These are phyloP conservation scores for Microplitis mediator DNA, from an alignment of 1,140 invertebrate genomes.

Conservation along the genomic window DNA sequence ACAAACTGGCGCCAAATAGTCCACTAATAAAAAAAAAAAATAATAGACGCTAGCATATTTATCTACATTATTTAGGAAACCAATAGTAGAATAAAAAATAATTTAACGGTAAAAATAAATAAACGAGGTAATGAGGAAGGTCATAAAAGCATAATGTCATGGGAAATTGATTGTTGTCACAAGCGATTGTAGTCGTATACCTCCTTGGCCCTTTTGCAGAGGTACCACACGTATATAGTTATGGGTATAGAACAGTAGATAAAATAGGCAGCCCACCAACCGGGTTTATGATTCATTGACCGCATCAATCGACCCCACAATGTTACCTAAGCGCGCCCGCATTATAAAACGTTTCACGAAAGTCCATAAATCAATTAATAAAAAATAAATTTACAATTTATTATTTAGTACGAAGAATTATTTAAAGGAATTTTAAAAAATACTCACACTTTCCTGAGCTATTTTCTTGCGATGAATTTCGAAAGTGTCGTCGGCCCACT, in stretches of 20 bases:
- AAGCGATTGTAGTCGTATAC: slow-evolving; percentile 54
- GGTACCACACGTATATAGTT: slow-evolving; percentile 72
- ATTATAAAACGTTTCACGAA: slow-evolving; percentile 10
- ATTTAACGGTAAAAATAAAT: slow-evolving; percentile 29
- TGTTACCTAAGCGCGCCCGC: slow-evolving; percentile 63
- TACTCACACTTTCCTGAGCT: slow-evolving; percentile 78
- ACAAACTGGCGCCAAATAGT: slow-evolving; percentile 80
- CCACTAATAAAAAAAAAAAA: slow-evolving; percentile 68
- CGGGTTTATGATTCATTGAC: slow-evolving; percentile 77
- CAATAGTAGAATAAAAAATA: neutral
- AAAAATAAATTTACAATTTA: neutral
- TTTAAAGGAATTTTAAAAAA: neutral
- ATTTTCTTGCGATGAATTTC: slow-evolving; percentile 82
- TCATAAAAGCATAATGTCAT: neutral
- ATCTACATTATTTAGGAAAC: too few species aligned
- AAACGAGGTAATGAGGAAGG: slow-evolving; percentile 17
- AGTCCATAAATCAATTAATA: slow-evolving; percentile 10
- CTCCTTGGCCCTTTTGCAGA: slow-evolving; percentile 71
- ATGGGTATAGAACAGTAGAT: slow-evolving; percentile 77
- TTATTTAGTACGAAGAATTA: neutral
- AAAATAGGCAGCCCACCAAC: slow-evolving; percentile 79
- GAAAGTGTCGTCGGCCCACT: slow-evolving; percentile 86
- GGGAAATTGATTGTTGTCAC: neutral
- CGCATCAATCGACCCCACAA: slow-evolving; percentile 75
- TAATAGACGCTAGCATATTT: neutral